A percentile compares a stretch with the other conserved stretches of the same genome.
These are phyloP conservation scores for Cercopithecus mona DNA, from an alignment of 2,113 vertebrate genomes.

Conservation along the genomic window DNA sequence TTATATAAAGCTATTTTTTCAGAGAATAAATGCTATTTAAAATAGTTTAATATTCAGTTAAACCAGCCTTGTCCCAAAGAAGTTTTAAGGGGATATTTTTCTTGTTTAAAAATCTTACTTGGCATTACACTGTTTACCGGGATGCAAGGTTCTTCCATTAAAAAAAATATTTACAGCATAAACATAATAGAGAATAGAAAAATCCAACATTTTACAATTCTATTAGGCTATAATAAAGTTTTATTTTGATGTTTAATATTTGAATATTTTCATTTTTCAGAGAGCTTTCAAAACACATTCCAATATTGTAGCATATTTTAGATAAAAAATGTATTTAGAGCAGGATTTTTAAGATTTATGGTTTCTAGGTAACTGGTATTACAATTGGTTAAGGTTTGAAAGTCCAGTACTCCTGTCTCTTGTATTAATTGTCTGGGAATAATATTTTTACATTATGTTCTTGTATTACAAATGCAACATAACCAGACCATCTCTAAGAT, in stretches of 20 bases:
- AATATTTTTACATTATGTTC: neutral
- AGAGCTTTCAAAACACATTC: neutral
- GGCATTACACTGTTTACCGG: neutral
- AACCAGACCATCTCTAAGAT: neutral
- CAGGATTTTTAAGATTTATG: neutral
- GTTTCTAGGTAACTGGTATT: neutral
- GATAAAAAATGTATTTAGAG: neutral
- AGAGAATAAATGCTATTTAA: slow-evolving; percentile 28
- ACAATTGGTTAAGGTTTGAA: neutral
- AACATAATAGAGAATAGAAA: slow-evolving; percentile 18
- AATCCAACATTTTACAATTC: neutral
- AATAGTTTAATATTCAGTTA: slow-evolving; percentile 1
- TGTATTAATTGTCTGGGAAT: neutral
- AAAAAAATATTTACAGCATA: slow-evolving; percentile 2
- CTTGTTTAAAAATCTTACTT: neutral
- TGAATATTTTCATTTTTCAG: slow-evolving; percentile 24
- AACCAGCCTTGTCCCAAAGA: neutral
- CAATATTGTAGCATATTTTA: neutral
- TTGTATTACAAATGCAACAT: neutral
- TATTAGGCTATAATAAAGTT: neutral
- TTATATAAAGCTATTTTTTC: slow-evolving; percentile 37
- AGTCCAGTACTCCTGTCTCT: neutral
- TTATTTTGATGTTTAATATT: neutral
- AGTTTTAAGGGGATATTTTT: neutral
- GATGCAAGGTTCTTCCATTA: neutral